Evolutionary conservation across 2,797 vertebrate genomes (phyloP).

Genomic region (Sebastolobus alascanus): DNA sequence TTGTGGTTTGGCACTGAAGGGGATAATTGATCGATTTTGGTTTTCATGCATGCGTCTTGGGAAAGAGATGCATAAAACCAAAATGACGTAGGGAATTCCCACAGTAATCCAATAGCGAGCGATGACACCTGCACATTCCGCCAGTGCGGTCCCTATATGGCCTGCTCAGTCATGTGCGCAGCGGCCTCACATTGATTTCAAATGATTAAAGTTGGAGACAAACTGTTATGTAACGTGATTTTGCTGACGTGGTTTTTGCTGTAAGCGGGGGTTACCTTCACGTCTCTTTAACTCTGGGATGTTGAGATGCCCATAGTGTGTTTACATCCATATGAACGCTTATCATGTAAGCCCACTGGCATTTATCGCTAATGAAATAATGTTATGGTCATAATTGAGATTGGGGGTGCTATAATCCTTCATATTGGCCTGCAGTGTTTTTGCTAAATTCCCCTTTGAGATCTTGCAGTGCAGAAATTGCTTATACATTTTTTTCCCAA

Average conservation of each 20-base stretch:
- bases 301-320: constrained; percentile 11
- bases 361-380: not conserved
- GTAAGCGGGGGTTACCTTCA: constrained; percentile 59
- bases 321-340: constrained; percentile 20
- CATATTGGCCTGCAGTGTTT: constrained; percentile 13
- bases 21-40: not conserved
- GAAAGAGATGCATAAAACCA: constrained; percentile 51
- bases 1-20: constrained; percentile 3
- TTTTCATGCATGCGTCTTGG: constrained; percentile 45
- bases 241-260: constrained; percentile 58
- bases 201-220: constrained; percentile 61
- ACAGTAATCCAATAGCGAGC: constrained; percentile 77
- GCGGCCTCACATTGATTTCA: constrained; percentile 41
- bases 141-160: constrained; percentile 51
- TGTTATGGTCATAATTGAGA: not conserved
- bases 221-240: constrained; percentile 71
- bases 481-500: not conserved
- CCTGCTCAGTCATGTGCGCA: constrained; percentile 61
- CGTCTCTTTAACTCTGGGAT: not conserved
- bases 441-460: constrained; percentile 1
- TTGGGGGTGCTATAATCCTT: not conserved
- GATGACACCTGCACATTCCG: constrained; percentile 73
- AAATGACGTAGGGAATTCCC: constrained; percentile 87
- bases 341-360: not conserved
- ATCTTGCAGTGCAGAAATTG: not conserved